A percentile compares a stretch with the other conserved stretches of the same genome.
phyloP scores from a whole-genome alignment of 2,113 vertebrate species.

The Phalacrocorax brasilianus region DNA sequence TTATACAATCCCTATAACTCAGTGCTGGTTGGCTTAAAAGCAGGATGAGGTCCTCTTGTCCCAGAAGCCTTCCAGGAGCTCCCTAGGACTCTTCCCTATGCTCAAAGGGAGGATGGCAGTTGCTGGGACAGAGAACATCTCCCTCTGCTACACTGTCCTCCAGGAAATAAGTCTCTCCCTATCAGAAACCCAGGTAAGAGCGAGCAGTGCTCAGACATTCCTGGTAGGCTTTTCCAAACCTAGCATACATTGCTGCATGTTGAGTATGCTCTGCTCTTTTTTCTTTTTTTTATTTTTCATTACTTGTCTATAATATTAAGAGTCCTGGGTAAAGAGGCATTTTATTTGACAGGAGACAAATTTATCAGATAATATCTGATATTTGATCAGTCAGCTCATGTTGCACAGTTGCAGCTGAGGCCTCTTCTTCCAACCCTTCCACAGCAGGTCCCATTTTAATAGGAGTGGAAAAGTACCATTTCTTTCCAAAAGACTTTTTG shows the following conservation, averaged over 20 bases:
- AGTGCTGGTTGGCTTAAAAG: not conserved
- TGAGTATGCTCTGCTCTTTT: not conserved
- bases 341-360: not conserved
- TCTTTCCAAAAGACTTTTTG: not conserved
- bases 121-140: fast-evolving
- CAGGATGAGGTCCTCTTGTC: not conserved
- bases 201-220: not conserved
- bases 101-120: not conserved
- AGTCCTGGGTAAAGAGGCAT: not conserved
- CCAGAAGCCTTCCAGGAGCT: not conserved
- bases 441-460: not conserved
- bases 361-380: not conserved
- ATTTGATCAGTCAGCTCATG: not conserved
- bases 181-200: not conserved
- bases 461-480: not conserved
- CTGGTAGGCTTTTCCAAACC: not conserved
- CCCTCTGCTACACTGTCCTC: fast-evolving
- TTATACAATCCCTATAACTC: not conserved
- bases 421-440: not conserved
- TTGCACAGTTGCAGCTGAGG: not conserved
- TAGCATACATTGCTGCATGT: not conserved
- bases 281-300: not conserved
- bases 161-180: not conserved
- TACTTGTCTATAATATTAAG: not conserved
- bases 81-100: fast-evolving